Evolutionary conservation across 2,888 invertebrate species (phyloP).

Genomic region (Philopedon plagiatum): DNA sequence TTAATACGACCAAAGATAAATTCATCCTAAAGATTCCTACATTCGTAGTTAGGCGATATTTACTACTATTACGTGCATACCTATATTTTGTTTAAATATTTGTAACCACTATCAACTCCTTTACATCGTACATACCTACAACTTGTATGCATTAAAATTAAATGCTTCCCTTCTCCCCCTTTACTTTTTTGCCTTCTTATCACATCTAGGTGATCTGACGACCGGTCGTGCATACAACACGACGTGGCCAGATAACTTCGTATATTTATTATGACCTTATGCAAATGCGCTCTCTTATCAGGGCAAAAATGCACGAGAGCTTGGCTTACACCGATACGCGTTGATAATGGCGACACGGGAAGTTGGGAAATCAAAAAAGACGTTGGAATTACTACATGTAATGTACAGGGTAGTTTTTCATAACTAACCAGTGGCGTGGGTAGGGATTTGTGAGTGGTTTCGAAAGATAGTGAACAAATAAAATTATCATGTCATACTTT

Average conservation of each 20-base stretch:
- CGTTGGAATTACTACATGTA: not conserved
- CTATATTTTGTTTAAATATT: no score
- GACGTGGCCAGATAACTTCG: conserved; percentile 66
- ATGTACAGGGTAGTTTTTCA: not conserved
- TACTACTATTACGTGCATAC: no score
- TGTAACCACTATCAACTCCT: not conserved
- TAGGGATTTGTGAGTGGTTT: no score
- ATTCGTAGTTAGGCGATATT: no score
- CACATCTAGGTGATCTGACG: conserved; percentile 65
- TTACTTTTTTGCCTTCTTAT: conserved; percentile 57
- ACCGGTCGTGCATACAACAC: conserved; percentile 60
- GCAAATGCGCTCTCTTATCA: conserved; percentile 66
- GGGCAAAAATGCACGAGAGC: conserved; percentile 65
- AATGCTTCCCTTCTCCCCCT: not conserved
- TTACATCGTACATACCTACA: no score
- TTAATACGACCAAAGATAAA: no score
- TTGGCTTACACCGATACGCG: conserved; percentile 50
- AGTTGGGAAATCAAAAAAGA: conserved; percentile 20
- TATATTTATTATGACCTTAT: conserved; percentile 68
- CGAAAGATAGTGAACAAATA: no score
- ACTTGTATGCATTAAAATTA: conserved; percentile 3
- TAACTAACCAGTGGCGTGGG: no score
- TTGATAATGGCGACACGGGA: conserved; percentile 30
- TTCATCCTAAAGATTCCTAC: no score
- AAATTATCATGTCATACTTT: no score